Percentiles rank a stretch among this genome's conserved stretches.
Evolutionary conservation across 2,888 invertebrate genomes (phyloP).

Genomic region (Melieria omissa): DNA sequence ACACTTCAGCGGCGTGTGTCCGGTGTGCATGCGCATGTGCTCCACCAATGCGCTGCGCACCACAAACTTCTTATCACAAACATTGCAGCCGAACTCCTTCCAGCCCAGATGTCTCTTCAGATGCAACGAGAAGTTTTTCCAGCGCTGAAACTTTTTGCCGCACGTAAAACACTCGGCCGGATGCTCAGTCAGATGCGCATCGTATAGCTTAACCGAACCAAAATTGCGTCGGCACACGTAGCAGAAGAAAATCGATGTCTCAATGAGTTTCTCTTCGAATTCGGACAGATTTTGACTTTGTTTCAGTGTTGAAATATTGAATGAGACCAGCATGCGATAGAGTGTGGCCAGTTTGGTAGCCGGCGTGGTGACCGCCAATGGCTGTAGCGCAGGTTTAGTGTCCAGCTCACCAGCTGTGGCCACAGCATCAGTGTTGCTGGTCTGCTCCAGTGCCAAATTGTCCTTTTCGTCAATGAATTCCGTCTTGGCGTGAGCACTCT

Average conservation of each 20-base stretch:
- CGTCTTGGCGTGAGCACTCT: conserved; percentile 44
- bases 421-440: conserved; percentile 18
- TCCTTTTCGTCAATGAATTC: conserved; percentile 56
- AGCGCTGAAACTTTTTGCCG: conserved; percentile 80
- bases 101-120: conserved; percentile 83
- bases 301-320: conserved; percentile 63
- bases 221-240: conserved; percentile 76
- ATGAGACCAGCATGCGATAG: conserved; percentile 64
- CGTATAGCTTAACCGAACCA: conserved; percentile 75
- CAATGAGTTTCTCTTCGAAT: conserved; percentile 60
- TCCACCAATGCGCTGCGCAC: conserved; percentile 85
- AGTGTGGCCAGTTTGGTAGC: conserved; percentile 62
- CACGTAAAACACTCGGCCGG: conserved; percentile 86
- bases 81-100: conserved; percentile 77
- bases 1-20: conserved; percentile 83
- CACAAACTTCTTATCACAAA: conserved; percentile 84
- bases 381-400: conserved; percentile 46
- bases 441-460: conserved; percentile 39
- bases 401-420: conserved; percentile 45
- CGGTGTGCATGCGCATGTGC: conserved; percentile 86
- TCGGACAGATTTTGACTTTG: conserved; percentile 61
- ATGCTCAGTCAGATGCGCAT: conserved; percentile 80
- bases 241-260: conserved; percentile 68
- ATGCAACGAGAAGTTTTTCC: conserved; percentile 81
- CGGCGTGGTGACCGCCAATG: conserved; percentile 53